Evolutionary conservation across 2,113 vertebrate species (phyloP).

Genomic region (Butorides virescens): DNA sequence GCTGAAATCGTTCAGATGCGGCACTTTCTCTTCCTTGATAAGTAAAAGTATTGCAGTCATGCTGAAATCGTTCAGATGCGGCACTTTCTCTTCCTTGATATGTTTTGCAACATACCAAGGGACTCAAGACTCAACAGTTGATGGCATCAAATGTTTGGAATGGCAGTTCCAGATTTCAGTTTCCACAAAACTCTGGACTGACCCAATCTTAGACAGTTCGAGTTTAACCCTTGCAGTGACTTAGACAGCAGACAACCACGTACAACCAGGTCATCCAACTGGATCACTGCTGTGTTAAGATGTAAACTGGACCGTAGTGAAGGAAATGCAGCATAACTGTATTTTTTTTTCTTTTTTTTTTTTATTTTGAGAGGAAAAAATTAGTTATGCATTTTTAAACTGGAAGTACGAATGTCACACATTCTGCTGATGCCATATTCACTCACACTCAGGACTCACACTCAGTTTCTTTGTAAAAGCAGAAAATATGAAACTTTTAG

Average conservation of each 20-base stretch:
- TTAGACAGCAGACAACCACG: neutral
- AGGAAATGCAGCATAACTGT: neutral
- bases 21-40: neutral
- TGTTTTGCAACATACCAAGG: neutral
- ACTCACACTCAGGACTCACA: neutral
- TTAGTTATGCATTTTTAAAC: neutral
- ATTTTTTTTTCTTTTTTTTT: neutral
- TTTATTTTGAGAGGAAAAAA: neutral
- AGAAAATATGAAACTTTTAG: neutral
- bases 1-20: neutral
- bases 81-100: neutral
- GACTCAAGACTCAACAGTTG: neutral
- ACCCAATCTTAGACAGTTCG: neutral
- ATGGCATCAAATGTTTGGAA: neutral
- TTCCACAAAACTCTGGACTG: neutral
- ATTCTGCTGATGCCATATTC: neutral
- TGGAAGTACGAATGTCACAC: neutral
- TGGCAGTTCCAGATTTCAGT: neutral
- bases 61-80: neutral
- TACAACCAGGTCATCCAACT: accelerated
- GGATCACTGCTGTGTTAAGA: neutral
- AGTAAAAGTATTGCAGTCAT: neutral
- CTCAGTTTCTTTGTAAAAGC: neutral
- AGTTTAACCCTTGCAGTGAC: neutral
- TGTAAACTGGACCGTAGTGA: neutral